These are phyloP conservation scores for Mobula hypostoma DNA, from an alignment of 2,113 vertebrate species.

Conservation along the genomic window DNA sequence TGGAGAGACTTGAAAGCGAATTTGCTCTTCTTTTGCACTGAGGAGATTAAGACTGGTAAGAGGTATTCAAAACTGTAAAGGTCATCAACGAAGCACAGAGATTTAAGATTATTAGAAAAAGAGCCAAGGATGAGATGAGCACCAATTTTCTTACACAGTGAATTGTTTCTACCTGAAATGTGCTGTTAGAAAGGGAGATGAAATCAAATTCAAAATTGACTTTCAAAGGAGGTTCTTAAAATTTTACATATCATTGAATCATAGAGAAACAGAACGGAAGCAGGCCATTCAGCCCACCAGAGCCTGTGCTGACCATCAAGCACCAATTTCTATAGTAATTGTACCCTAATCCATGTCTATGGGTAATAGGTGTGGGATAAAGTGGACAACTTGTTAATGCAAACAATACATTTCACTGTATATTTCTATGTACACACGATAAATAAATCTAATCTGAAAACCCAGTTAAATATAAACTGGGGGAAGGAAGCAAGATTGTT, in stretches of 20 bases:
- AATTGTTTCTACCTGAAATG: neutral
- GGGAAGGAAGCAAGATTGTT: neutral
- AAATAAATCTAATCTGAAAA: neutral
- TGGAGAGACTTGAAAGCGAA: neutral
- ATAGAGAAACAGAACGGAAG: no score
- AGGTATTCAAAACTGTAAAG: no score
- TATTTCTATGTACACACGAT: no score
- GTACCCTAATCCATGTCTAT: no score
- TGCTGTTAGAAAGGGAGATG: neutral
- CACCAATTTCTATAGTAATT: no score
- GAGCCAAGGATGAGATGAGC: neutral
- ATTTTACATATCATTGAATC: no score
- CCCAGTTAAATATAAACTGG: neutral
- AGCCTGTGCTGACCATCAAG: no score
- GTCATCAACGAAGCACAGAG: no score
- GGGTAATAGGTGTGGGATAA: no score
- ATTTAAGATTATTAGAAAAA: neutral
- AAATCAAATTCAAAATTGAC: neutral
- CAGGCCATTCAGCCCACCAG: no score
- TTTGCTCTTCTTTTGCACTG: neutral
- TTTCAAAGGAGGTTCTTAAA: neutral
- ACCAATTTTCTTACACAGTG: neutral
- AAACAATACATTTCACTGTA: no score
- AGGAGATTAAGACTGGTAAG: neutral
- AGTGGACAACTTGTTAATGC: no score